Conservation (phyloP, 1,140 invertebrate genomes). For the Holcopasites calliopsidis region DNA sequence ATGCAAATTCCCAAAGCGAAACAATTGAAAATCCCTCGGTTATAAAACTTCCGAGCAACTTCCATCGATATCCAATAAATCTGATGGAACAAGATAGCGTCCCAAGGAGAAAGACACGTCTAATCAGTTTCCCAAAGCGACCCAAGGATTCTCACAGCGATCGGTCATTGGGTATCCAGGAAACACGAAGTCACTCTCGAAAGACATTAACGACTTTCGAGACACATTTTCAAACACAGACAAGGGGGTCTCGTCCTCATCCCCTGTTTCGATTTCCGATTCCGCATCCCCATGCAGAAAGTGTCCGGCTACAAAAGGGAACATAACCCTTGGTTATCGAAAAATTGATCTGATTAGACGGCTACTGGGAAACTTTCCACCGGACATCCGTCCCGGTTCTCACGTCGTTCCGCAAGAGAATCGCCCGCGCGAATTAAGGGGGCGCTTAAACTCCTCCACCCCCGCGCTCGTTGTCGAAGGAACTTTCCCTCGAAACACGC, state of each 20-base stretch:
- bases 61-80: not conserved
- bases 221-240: slow-evolving; percentile 62
- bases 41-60: no score
- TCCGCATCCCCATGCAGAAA: slow-evolving; percentile 14
- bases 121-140: not conserved
- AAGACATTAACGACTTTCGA: slow-evolving; percentile 66
- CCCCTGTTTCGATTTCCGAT: slow-evolving; percentile 5
- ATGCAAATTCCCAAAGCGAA: no score
- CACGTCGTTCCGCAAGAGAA: slow-evolving; percentile 39
- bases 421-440: slow-evolving; percentile 26
- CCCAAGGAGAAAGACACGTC: not conserved
- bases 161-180: slow-evolving; percentile 38
- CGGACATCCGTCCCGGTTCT: slow-evolving; percentile 49
- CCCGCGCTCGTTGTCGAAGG: not conserved
- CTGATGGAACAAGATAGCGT: not conserved
- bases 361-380: slow-evolving; percentile 43
- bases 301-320: slow-evolving; percentile 29
- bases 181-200: slow-evolving; percentile 61
- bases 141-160: not conserved
- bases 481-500: slow-evolving; percentile 27
- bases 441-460: slow-evolving; percentile 12
- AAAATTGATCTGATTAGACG: slow-evolving; percentile 76
- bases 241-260: slow-evolving; percentile 24
- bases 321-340: slow-evolving; percentile 75
- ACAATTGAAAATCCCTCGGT: no score